Evolutionary conservation across 2,113 vertebrate genomes (phyloP).

Genomic region (Onychostoma macrolepis): DNA sequence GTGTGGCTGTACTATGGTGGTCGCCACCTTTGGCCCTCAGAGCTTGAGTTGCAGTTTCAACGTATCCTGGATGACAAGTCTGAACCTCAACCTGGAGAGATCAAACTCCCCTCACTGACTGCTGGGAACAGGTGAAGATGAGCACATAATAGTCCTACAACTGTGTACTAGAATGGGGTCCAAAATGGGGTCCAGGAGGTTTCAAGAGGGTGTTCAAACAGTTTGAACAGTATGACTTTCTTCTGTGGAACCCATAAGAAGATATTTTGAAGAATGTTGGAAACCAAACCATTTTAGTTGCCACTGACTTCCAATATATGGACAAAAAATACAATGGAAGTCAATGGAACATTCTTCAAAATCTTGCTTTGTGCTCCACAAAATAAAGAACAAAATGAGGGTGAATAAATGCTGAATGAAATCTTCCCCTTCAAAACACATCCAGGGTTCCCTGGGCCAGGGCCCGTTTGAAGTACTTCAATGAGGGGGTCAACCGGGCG

Average conservation of each 20-base stretch:
- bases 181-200: neutral
- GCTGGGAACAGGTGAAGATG: conserved; percentile 83
- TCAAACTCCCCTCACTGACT: conserved; percentile 84
- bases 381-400: neutral
- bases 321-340: no score
- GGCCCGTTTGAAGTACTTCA: conserved; percentile 83
- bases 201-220: neutral
- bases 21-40: conserved; percentile 81
- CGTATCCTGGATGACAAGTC: conserved; percentile 86
- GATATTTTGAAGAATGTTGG: neutral
- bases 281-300: no score
- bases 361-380: neutral
- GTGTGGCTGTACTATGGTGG: conserved; percentile 88
- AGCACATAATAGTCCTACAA: neutral
- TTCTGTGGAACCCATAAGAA: neutral
- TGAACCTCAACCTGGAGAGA: conserved; percentile 83
- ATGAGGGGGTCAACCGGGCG: conserved; percentile 79
- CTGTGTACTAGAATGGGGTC: neutral
- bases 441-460: conserved; percentile 87
- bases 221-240: neutral
- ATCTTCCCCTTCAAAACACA: neutral
- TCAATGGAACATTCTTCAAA: neutral
- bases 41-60: conserved; percentile 91
- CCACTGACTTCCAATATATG: no score
- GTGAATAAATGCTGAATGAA: neutral